A percentile compares a stretch with the other conserved stretches of the same genome.
These are phyloP conservation scores for Plagodis pulveraria DNA, from an alignment of 2,888 invertebrate genomes.

Conservation along the genomic window DNA sequence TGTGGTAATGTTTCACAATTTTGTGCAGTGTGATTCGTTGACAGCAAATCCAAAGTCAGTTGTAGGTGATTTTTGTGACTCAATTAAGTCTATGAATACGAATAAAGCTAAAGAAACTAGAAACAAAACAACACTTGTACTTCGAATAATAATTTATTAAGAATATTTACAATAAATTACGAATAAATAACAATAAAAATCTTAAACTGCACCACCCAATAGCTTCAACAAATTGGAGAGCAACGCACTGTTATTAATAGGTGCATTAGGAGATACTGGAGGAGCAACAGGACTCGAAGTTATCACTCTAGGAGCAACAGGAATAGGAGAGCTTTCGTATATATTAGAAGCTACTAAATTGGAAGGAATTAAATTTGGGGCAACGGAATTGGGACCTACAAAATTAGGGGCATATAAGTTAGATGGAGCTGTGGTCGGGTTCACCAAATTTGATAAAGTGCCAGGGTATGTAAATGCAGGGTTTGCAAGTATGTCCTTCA, in stretches of 20 bases:
- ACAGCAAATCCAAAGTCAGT: no score
- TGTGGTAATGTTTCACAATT: no score
- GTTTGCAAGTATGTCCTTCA: slow-evolving; percentile 54
- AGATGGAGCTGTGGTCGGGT: slow-evolving; percentile 19
- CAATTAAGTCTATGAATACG: no score
- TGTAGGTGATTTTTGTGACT: no score
- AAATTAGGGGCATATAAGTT: slow-evolving; percentile 23
- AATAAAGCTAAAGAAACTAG: no score
- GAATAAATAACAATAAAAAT: slow-evolving; percentile 1
- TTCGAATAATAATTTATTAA: slow-evolving; percentile 4
- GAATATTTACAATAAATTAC: slow-evolving; percentile 1
- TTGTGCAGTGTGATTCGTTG: no score
- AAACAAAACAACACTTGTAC: background rate
- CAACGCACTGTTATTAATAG: slow-evolving; percentile 16
- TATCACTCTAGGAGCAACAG: slow-evolving; percentile 26
- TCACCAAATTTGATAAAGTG: slow-evolving; percentile 34
- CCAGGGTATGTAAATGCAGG: slow-evolving; percentile 51
- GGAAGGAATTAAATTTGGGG: slow-evolving; percentile 30
- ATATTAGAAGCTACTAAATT: slow-evolving; percentile 19
- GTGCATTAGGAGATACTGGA: slow-evolving; percentile 23
- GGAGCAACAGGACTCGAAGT: slow-evolving; percentile 12
- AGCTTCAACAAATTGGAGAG: slow-evolving; percentile 26
- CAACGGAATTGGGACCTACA: slow-evolving; percentile 11
- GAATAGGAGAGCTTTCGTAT: background rate
- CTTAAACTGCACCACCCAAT: slow-evolving; percentile 21